Percentiles rank a stretch among this genome's conserved stretches.
phyloP scores from a whole-genome alignment of 2,113 vertebrate genomes.

The Chaetodon auriga region DNA sequence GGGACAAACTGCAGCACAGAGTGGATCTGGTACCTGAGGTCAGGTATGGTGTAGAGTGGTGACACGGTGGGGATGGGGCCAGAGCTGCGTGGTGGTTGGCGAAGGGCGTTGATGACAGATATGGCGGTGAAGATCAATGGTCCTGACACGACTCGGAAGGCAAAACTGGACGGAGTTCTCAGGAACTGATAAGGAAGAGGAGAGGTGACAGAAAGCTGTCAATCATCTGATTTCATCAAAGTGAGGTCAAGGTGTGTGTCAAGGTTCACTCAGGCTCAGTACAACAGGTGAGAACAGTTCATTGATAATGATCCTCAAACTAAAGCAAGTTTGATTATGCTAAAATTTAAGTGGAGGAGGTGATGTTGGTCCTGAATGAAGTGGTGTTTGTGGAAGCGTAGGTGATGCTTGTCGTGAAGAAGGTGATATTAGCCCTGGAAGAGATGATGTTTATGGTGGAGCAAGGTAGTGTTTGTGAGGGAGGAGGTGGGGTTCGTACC shows the following conservation, averaged over 20 bases:
- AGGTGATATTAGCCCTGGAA: too few species aligned
- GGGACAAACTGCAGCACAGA: slow-evolving; percentile 97
- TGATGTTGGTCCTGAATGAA: too few species aligned
- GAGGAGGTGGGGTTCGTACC: slow-evolving; percentile 55
- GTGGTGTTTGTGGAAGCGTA: too few species aligned
- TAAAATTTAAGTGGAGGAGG: too few species aligned
- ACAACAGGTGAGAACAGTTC: neutral
- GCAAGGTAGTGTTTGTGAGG: neutral
- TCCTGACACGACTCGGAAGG: slow-evolving; percentile 93
- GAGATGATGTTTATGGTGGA: too few species aligned
- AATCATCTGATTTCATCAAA: slow-evolving; percentile 12
- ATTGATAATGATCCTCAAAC: neutral
- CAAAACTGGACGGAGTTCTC: slow-evolving; percentile 88
- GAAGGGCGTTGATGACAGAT: slow-evolving; percentile 91
- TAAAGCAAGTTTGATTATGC: too few species aligned
- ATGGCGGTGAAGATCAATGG: slow-evolving; percentile 92
- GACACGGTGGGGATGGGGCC: slow-evolving; percentile 86
- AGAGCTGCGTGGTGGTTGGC: slow-evolving; percentile 78
- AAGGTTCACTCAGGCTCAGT: neutral
- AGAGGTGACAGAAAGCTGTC: slow-evolving; percentile 1
- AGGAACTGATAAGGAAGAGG: slow-evolving; percentile 85
- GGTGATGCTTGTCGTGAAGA: too few species aligned
- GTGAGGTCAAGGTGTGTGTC: neutral
- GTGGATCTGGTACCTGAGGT: slow-evolving; percentile 90
- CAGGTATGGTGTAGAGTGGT: slow-evolving; percentile 86